Base-by-base conservation (phyloP, 2,888 invertebrate genomes). In the Eupeodes latifasciatus region DNA sequence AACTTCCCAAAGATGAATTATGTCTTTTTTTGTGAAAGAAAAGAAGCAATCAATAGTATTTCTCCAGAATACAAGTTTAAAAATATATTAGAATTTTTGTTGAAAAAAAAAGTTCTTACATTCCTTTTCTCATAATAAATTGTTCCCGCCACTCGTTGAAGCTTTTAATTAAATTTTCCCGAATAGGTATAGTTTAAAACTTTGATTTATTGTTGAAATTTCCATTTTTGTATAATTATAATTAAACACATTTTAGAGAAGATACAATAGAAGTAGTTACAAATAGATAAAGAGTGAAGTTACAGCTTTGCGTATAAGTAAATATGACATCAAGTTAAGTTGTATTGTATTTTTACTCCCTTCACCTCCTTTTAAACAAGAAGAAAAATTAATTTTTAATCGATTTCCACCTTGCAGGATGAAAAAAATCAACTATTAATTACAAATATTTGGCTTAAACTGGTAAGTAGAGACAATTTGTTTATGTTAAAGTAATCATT, bases 381-480 rank as follows among this genome's bases (percentile, higher is more conserved):
- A 14, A 4, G 7, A 19, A 14, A 5, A 69, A 40, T 12, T 7
- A 16, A 59, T 62, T 75, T 76, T 77, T 81, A 76, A 80, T 66
- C 85, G 89, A 90, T 91, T 87, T 90, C 91, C 91, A 92, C 91
- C 92, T 96, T 95, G 91, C 96, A 98, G 98, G 98, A 98, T 95
- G 98, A 98, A 95, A 98, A 98, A 95, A 98, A 98, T 95, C 98
- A 98, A 95, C 96, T 98, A 94, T 96, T 98, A 93, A 98, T 98
- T 94, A 97, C 98, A 93, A 98, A 98, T 95, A 97, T 98, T 94
- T 98, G 98, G 98, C 96, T 98, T 92, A 98, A 98, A 95, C 95
- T 98, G 96, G 98, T 98, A 95, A 98, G 98, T 96, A 34, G 14
- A 11, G 27, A 40, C 44, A 72, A 44, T 47, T 72, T 57, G 16